A percentile compares a stretch with the other conserved stretches of the same genome.
Conservation (phyloP, 2,888 invertebrate species). For the Eilema depressum region DNA sequence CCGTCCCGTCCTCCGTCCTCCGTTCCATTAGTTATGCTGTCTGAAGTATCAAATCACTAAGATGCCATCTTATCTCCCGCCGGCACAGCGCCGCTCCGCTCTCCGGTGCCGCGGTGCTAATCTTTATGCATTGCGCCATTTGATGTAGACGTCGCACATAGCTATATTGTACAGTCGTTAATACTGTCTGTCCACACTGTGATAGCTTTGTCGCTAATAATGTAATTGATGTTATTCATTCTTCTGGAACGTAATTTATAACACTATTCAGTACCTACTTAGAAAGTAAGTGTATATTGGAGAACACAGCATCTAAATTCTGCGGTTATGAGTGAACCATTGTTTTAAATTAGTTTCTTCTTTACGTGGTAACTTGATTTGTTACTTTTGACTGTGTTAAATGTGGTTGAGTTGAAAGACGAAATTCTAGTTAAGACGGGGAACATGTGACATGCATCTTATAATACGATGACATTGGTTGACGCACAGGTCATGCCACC, state of each 20-base stretch:
- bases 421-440: too few species aligned
- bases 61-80: not conserved
- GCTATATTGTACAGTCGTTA: not conserved
- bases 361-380: too few species aligned
- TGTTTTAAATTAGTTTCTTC: too few species aligned
- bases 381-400: too few species aligned
- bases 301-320: too few species aligned
- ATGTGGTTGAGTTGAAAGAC: too few species aligned
- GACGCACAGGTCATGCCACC: too few species aligned
- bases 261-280: too few species aligned
- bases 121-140: not conserved
- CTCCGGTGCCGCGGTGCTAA: not conserved
- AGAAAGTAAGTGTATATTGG: too few species aligned
- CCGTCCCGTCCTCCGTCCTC: not conserved
- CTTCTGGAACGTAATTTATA: not conserved
- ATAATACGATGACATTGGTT: too few species aligned
- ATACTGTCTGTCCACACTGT: not conserved
- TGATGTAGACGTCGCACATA: not conserved
- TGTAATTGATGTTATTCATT: not conserved
- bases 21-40: constrained; percentile 10
- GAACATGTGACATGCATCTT: too few species aligned
- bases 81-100: not conserved
- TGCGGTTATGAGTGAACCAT: too few species aligned
- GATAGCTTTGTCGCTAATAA: not conserved
- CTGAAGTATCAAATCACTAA: constrained; percentile 2